Base-by-base conservation (phyloP, 2,888 invertebrate species). In the Malthinus flaveolus region DNA sequence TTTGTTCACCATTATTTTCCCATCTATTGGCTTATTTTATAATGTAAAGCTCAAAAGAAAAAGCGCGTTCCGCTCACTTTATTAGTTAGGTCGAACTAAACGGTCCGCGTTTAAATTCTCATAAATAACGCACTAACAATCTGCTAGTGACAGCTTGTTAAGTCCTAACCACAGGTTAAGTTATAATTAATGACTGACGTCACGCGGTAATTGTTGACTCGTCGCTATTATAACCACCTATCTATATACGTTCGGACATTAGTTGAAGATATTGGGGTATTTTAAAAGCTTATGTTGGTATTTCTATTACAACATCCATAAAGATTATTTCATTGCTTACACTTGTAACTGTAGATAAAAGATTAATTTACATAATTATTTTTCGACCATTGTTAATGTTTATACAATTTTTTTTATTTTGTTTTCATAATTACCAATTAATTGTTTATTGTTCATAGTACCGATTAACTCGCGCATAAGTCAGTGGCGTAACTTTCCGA, bases 101-200 rank as follows among this genome's bases (percentile, higher is more conserved):
- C 69, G 68, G 71, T 68, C 72, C 71, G 75, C 78, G 77, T 79
- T 79, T 79, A 79, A 79, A 79, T 75, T 79, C 79, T 79, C 79
- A 79, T 79, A 79, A 79, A 79, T 79, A 79, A 79, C 76, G 69
- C 75, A 76, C 78, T 79, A 79, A 79, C 79, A 79, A 79, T 79
- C 79, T 77, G 73, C 78, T 75, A 77, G 77, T 78, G 79, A 79
- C 79, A 79, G 79, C 79, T 79, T 78, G 79, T 79, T 79, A 79
- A 79, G 79, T 78, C 76, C 78, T 79, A 79, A 79, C 79, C 79
- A 79, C 79, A 78, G 79, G 79, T 79, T 79, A 79, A 77, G 77
- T 78, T 79, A 79, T 79, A 79, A 79, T 79, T 79, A 79, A 79
- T 79, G 79, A 77, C 77, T 74, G 76, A 77, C 78, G 79, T 79